Evolutionary conservation across 2,797 vertebrate genomes (phyloP).

Genomic region (Australoheros facetus): DNA sequence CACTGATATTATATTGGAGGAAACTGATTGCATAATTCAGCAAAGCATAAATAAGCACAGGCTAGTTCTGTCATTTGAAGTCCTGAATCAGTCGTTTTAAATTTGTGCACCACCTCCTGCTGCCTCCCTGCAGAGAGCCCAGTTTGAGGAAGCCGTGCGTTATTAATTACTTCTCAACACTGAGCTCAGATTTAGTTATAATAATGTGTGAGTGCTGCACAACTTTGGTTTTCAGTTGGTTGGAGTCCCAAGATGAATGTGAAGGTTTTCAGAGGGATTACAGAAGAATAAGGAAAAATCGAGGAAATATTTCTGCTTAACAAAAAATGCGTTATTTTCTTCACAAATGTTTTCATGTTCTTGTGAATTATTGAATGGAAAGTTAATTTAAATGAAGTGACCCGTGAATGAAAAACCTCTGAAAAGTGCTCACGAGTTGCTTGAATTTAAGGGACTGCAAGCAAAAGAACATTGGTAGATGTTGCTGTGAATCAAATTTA

Average conservation of each 20-base stretch:
- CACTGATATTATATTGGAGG: not conserved
- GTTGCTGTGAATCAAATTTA: not conserved
- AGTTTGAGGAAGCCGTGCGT: slow-evolving; percentile 17
- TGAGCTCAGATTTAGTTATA: slow-evolving; percentile 16
- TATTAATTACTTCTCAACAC: slow-evolving; percentile 27
- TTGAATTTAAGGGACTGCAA: not conserved
- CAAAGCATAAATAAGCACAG: slow-evolving; percentile 21
- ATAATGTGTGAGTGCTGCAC: slow-evolving; percentile 12
- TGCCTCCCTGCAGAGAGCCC: slow-evolving; percentile 14
- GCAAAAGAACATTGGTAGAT: not conserved
- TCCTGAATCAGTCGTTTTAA: slow-evolving; percentile 11
- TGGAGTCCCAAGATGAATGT: not conserved
- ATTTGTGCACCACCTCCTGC: not conserved
- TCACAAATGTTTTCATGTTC: not conserved
- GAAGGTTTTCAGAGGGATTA: not conserved
- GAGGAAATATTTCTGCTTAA: not conserved
- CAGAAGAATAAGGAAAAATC: not conserved
- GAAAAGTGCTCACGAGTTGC: not conserved
- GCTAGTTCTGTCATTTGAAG: slow-evolving; percentile 13
- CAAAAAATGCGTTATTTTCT: not conserved
- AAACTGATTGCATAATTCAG: slow-evolving; percentile 18
- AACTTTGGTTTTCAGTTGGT: not conserved
- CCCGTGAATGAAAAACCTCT: not conserved
- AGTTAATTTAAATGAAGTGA: not conserved
- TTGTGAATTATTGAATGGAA: not conserved